Evolutionary conservation across 92 coral and sea anemone genomes (phyloP).

Genomic region (Phenganax marumi): DNA sequence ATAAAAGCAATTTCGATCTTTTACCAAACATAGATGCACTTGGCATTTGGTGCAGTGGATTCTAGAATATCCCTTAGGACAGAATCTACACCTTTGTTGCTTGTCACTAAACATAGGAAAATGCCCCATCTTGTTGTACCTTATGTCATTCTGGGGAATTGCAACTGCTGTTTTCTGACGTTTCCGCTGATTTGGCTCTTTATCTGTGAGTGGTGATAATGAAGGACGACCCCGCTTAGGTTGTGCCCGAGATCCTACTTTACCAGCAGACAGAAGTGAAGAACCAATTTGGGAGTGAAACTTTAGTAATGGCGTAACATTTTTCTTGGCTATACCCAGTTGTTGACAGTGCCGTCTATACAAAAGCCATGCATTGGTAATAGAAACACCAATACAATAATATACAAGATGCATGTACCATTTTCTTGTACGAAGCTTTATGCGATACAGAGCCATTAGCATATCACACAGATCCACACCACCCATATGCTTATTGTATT

Average conservation of each 20-base stretch:
- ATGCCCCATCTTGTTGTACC: neutral
- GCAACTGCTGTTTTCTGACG: no score
- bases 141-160: neutral
- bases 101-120: neutral
- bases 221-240: constrained; percentile 1
- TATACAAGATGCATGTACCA: constrained; percentile 1
- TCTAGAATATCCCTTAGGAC: neutral
- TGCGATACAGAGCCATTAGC: neutral
- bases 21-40: neutral
- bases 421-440: neutral
- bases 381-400: neutral
- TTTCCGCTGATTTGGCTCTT: no score
- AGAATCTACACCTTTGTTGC: neutral
- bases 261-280: neutral
- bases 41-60: neutral
- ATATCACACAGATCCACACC: constrained; percentile 34
- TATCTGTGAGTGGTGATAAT: no score
- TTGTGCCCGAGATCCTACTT: neutral
- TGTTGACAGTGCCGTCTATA: neutral
- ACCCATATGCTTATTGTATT: constrained; percentile 50
- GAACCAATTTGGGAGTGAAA: neutral
- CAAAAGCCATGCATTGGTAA: neutral
- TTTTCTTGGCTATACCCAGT: neutral
- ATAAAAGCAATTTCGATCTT: neutral
- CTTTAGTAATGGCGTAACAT: neutral